Percentiles rank a stretch among this genome's conserved stretches.
Conservation (phyloP, 1,140 invertebrate genomes). For the Drosophila suzukii region DNA sequence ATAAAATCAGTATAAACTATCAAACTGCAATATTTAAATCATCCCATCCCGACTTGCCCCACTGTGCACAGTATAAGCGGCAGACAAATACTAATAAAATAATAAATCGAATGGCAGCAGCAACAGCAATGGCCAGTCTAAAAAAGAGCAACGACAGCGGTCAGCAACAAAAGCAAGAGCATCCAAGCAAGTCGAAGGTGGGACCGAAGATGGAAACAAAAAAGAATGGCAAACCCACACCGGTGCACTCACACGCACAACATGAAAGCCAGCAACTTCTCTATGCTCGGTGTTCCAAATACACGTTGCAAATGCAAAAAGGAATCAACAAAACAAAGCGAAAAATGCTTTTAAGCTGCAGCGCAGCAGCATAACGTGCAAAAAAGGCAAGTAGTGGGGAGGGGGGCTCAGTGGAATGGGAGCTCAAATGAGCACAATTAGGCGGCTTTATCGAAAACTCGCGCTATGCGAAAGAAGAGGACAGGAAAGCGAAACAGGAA, state of each 20-base stretch:
- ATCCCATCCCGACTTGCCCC: conserved; percentile 14
- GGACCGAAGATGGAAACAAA: conserved; percentile 62
- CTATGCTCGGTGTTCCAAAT: conserved; percentile 72
- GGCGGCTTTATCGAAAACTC: conserved; percentile 76
- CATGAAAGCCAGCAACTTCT: conserved; percentile 26
- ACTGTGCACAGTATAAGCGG: conserved; percentile 43
- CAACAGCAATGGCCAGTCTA: conserved; percentile 30
- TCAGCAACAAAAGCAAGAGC: conserved; percentile 62
- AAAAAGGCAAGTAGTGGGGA: conserved; percentile 24
- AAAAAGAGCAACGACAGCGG: conserved; percentile 57
- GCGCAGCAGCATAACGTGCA: conserved; percentile 44
- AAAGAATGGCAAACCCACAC: conserved; percentile 61
- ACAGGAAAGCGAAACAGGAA: conserved; percentile 61
- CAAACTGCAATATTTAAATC: too few relatives aligned
- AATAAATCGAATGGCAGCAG: conserved; percentile 75
- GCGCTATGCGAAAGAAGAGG: conserved; percentile 41
- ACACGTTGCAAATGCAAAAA: conserved; percentile 74
- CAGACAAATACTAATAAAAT: conserved; percentile 76
- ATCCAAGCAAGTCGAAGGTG: conserved; percentile 70
- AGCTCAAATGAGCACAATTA: conserved; percentile 81
- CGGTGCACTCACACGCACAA: conserved; percentile 5
- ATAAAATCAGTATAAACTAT: too few relatives aligned
- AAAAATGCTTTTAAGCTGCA: conserved; percentile 67
- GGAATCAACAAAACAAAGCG: conserved; percentile 62
- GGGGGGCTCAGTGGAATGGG: conserved; percentile 42